These are phyloP conservation scores for Uria aalge DNA, from an alignment of 2,113 vertebrate genomes.

Conservation along the genomic window DNA sequence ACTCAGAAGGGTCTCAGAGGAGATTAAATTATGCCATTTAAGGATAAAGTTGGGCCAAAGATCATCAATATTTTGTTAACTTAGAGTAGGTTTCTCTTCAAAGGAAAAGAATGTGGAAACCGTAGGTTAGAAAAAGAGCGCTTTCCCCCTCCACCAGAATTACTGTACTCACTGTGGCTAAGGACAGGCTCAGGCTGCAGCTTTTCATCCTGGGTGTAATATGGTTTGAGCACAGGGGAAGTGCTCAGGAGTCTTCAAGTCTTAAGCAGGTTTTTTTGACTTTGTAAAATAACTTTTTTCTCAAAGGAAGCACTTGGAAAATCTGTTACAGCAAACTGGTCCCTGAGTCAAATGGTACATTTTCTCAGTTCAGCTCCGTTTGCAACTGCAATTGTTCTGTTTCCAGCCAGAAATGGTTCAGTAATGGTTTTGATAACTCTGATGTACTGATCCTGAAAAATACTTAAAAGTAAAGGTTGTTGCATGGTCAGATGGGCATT, in stretches of 20 bases:
- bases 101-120: not conserved
- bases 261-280: not conserved
- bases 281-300: not conserved
- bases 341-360: not conserved
- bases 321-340: not conserved
- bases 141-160: not conserved
- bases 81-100: not conserved
- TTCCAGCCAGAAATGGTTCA: not conserved
- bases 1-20: not conserved
- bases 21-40: not conserved
- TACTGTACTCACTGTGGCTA: not conserved
- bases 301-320: not conserved
- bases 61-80: not conserved
- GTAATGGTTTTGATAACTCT: not conserved
- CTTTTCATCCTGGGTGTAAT: not conserved
- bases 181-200: not conserved
- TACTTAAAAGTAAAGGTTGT: not conserved
- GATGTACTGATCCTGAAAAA: not conserved
- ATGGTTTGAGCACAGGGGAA: not conserved
- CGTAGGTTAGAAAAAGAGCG: not conserved
- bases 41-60: not conserved
- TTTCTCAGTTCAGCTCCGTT: not conserved
- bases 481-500: not conserved
- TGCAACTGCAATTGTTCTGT: not conserved
- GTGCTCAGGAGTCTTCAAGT: not conserved